Evolutionary conservation across 1,140 invertebrate genomes (phyloP).

Genomic region (Nixonia krombeini): DNA sequence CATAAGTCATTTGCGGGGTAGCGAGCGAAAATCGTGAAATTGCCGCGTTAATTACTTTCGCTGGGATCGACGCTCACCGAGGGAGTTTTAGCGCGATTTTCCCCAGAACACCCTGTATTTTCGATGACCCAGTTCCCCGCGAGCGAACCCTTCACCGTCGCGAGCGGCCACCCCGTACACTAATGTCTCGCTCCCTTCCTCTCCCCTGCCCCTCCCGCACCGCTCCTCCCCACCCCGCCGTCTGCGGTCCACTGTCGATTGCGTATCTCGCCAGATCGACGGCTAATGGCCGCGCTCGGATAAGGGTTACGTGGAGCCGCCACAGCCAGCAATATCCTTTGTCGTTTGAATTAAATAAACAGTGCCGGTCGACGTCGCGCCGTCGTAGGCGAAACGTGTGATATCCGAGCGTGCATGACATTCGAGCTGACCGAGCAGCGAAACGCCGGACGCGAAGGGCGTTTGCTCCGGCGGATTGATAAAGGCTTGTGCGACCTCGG

Average conservation of each 20-base stretch:
- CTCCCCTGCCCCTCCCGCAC: too few species aligned
- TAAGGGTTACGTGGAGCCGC: conserved; percentile 42
- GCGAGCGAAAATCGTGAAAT: too few species aligned
- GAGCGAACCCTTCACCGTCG: conserved; percentile 41
- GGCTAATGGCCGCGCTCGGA: conserved; percentile 41
- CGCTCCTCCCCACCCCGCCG: too few species aligned
- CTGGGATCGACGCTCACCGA: too few species aligned
- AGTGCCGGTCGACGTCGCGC: conserved; percentile 33
- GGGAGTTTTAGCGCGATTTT: conserved; percentile 16
- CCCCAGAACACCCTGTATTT: conserved; percentile 34
- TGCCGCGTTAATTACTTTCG: too few species aligned
- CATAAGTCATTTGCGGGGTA: too few species aligned
- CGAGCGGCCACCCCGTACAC: conserved; percentile 42
- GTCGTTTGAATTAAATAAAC: conserved; percentile 53
- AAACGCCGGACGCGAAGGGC: too few species aligned
- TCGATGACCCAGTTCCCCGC: conserved; percentile 40
- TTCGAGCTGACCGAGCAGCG: too few species aligned
- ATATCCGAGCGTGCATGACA: conserved; percentile 33
- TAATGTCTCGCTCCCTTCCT: conserved; percentile 40
- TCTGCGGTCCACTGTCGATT: conserved; percentile 46
- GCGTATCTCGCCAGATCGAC: conserved; percentile 48
- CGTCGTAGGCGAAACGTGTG: conserved; percentile 29
- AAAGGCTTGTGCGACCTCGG: too few species aligned
- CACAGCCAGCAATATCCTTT: conserved; percentile 43
- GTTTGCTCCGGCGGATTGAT: too few species aligned